Percentiles rank a stretch among this genome's conserved stretches.
Conservation (phyloP, 2,888 invertebrate genomes). For the Metacarcinus magister region DNA sequence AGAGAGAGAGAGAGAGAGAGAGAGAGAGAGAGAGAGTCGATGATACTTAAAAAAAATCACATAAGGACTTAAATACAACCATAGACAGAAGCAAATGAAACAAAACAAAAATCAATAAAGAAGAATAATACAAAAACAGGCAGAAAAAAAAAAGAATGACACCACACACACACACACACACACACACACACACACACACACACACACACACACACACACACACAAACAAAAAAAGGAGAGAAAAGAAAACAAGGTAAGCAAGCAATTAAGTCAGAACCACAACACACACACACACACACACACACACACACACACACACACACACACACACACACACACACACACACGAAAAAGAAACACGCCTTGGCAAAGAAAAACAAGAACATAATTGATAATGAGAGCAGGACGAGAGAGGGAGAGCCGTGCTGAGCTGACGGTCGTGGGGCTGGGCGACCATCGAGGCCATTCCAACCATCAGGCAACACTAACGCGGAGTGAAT, state of each 20-base stretch:
- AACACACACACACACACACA: not conserved
- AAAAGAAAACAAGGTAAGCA: constrained; percentile 13
- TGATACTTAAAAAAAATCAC: not conserved
- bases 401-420: constrained; percentile 1
- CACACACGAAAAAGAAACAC: constrained; percentile 5
- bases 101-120: not conserved
- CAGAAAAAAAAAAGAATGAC: not conserved
- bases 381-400: constrained; percentile 17
- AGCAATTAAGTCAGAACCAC: not conserved
- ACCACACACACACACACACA: not conserved
- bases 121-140: not conserved
- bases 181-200: not conserved
- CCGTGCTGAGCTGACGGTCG: not conserved
- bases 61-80: no score
- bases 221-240: not conserved
- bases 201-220: not conserved
- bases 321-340: constrained; percentile 21
- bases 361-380: not conserved
- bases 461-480: constrained; percentile 6
- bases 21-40: not conserved
- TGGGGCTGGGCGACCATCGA: not conserved
- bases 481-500: not conserved
- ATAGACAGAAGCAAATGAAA: not conserved
- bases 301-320: constrained; percentile 1
- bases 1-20: constrained; percentile 37